phyloP scores from a whole-genome alignment of 2,113 vertebrate species.

The Bos indicus region DNA sequence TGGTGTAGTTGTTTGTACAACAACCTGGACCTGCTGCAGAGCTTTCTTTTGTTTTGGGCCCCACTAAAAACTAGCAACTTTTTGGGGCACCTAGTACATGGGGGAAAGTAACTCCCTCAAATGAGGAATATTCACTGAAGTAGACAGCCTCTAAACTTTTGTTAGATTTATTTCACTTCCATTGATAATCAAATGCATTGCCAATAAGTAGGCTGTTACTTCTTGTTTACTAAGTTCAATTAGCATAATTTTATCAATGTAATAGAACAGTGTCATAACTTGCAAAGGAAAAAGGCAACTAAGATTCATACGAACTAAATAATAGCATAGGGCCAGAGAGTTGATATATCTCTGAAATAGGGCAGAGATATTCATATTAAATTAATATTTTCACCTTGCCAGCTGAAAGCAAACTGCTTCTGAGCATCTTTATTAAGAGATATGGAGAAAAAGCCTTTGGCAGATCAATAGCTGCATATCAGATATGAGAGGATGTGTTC shows the following conservation, averaged over 20 bases:
- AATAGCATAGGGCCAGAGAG: not conserved
- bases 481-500: not conserved
- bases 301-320: not conserved
- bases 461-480: not conserved
- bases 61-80: not conserved
- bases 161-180: not conserved
- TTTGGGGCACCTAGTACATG: not conserved
- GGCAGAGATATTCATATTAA: not conserved
- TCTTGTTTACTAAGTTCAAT: not conserved
- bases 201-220: not conserved
- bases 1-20: not conserved
- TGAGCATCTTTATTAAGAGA: not conserved
- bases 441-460: not conserved
- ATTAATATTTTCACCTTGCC: not conserved
- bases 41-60: not conserved
- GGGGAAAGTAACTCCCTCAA: not conserved
- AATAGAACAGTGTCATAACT: not conserved
- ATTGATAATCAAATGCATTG: not conserved
- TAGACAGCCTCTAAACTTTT: not conserved
- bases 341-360: not conserved
- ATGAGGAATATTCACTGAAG: not conserved
- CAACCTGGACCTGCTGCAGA: not conserved
- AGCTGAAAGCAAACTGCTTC: not conserved
- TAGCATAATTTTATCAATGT: not conserved
- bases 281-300: not conserved